A percentile compares a stretch with the other conserved stretches of the same genome.
Conservation (phyloP, 2,888 invertebrate genomes). For the Graphium colonna region DNA sequence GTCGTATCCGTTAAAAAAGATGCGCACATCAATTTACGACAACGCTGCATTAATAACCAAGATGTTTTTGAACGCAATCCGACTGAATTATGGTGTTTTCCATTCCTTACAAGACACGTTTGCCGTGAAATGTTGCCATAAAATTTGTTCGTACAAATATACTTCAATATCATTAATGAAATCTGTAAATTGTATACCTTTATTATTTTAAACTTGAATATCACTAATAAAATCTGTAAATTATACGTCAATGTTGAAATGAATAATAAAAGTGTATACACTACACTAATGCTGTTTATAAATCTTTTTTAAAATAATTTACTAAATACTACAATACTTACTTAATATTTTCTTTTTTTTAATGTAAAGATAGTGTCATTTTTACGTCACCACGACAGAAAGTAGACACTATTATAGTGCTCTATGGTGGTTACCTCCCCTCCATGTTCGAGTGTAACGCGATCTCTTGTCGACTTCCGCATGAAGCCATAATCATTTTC, state of each 20-base stretch:
- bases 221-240: too few relatives aligned
- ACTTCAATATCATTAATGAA: background rate
- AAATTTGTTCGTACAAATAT: constrained; percentile 19
- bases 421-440: constrained; percentile 16
- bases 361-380: background rate
- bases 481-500: constrained; percentile 72
- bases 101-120: constrained; percentile 52
- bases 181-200: too few relatives aligned
- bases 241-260: too few relatives aligned
- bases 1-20: constrained; percentile 35
- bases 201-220: too few relatives aligned
- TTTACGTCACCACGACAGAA: constrained; percentile 20
- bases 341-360: background rate
- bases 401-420: constrained; percentile 29
- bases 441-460: constrained; percentile 58
- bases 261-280: background rate
- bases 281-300: background rate
- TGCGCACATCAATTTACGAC: constrained; percentile 51
- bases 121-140: constrained; percentile 46
- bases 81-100: constrained; percentile 63
- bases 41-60: constrained; percentile 55
- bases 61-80: constrained; percentile 64
- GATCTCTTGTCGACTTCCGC: constrained; percentile 71
- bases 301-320: background rate
- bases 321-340: too few relatives aligned